Percentiles rank a stretch among this genome's conserved stretches.
phyloP scores from a whole-genome alignment of 2,797 vertebrate species.

The Neosilurus mollespiculum region DNA sequence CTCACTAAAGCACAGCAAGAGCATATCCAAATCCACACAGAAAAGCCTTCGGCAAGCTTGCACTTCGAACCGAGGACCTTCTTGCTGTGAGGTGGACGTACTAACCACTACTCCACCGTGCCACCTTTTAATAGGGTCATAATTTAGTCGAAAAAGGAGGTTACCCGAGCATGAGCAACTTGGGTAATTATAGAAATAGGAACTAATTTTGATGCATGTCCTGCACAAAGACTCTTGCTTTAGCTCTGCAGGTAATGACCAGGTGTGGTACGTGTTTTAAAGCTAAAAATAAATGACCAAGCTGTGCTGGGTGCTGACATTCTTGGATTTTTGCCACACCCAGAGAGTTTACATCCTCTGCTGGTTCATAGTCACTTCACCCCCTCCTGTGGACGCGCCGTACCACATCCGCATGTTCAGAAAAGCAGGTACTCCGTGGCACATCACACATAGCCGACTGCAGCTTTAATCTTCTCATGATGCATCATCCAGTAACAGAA shows the following conservation, averaged over 20 bases:
- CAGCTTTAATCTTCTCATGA: constrained; percentile 29
- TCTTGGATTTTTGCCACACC: background rate
- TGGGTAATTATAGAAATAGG: background rate
- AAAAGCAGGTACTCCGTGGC: constrained; percentile 7
- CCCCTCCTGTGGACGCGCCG: background rate
- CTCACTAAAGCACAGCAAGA: too few species aligned
- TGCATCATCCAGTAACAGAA: constrained; percentile 7
- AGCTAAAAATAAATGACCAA: background rate
- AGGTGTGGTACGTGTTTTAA: background rate
- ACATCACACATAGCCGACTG: constrained; percentile 8
- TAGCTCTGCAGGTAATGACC: background rate
- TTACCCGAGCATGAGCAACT: background rate
- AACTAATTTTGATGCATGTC: background rate
- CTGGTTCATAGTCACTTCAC: background rate
- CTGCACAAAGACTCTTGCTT: background rate
- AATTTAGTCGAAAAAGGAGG: background rate
- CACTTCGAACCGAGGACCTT: too few species aligned
- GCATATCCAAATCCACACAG: too few species aligned
- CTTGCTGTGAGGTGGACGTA: too few species aligned
- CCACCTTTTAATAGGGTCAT: background rate
- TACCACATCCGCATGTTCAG: background rate
- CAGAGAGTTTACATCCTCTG: background rate
- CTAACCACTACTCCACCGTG: too few species aligned
- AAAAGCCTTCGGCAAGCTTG: too few species aligned
- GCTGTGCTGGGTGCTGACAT: background rate